Base-by-base conservation (phyloP, 2,113 vertebrate genomes). In the Psittacara wagleri region DNA sequence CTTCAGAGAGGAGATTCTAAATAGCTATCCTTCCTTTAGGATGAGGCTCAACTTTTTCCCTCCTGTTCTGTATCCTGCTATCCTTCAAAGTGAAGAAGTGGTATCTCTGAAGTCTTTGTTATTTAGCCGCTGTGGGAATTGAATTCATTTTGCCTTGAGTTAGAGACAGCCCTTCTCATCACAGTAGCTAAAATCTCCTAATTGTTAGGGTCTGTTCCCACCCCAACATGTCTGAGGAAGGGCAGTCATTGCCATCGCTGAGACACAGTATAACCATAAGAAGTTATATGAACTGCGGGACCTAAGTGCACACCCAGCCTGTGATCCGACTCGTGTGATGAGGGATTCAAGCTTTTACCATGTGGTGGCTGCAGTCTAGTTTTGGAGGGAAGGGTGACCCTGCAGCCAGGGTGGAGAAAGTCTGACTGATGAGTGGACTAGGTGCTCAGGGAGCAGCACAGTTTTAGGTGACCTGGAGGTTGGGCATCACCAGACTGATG, bases 21-120 rank as follows among this genome's bases (percentile, higher is more conserved):
- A 76, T 46, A 67, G 51, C 52, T n/a, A 29, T 90, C 37, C 68
- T 75, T 77, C 64, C 90, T 88, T 64, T 62, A 75, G 85, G 88
- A 78, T 75, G 64, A 96, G 29, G 54, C 79, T 97, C 87, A 91
- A 86, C 92, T 95, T 88, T 88, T 96, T 83, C 83, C 89, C 86
- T 95, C 68, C 83, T 64, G 49, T 55, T 96, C 88, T 83, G 51
- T 94, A 31, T 61, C 88, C 85, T 92, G 86, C 83, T 72, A 59
- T 64, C 85, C 83, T 97, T 95, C 94, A 95, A 92, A 95, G 95
- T 77, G 79, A 92, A 90, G 90, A 54, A 95, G 46, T 88, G 49
- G 29, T 78, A 39, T 83, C 82, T 96, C 88, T 95, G 86, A 95
- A 88, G 79, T 83, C 93, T 94, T 95, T 96, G 79, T 95, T 80